Evolutionary conservation across 1,140 invertebrate species (phyloP).

Genomic region (Drosophila pseudoananassae): DNA sequence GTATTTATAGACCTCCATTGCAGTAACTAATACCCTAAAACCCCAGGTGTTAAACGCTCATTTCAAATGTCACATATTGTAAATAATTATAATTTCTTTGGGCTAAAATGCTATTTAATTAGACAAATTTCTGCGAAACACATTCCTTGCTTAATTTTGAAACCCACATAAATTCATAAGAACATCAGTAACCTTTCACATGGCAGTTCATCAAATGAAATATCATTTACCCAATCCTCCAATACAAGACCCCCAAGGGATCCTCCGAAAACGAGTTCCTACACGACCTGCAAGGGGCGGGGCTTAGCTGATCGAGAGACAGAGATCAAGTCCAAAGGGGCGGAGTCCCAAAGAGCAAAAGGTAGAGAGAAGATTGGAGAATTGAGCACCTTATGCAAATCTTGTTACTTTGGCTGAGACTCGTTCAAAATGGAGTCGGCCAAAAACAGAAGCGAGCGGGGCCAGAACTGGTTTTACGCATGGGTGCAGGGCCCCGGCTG

Average conservation of each 20-base stretch:
- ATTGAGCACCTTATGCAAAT: conserved; percentile 63
- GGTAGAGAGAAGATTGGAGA: conserved; percentile 13
- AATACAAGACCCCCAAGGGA: background rate
- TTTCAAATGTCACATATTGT: conserved; percentile 6
- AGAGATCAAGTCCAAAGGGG: conserved; percentile 2
- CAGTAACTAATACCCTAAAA: too few species aligned
- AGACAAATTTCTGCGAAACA: background rate
- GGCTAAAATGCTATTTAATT: background rate
- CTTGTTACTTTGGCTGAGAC: conserved; percentile 9
- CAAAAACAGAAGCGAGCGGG: conserved; percentile 56
- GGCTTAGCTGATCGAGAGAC: background rate
- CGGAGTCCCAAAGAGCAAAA: conserved; percentile 10
- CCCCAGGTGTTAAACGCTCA: background rate
- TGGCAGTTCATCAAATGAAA: conserved; percentile 14
- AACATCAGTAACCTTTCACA: conserved; percentile 35
- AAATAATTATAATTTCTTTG: background rate
- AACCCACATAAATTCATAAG: conserved; percentile 1
- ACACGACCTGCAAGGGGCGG: conserved; percentile 7
- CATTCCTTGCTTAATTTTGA: conserved; percentile 4
- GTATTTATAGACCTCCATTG: too few species aligned
- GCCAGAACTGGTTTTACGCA: conserved; percentile 76
- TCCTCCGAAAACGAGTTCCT: conserved; percentile 35
- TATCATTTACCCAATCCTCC: conserved; percentile 22
- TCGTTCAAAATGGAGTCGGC: conserved; percentile 68
- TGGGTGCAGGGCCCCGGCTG: conserved; percentile 56